Evolutionary conservation across 2,888 invertebrate genomes (phyloP).

Genomic region (Drosophila borborema): DNA sequence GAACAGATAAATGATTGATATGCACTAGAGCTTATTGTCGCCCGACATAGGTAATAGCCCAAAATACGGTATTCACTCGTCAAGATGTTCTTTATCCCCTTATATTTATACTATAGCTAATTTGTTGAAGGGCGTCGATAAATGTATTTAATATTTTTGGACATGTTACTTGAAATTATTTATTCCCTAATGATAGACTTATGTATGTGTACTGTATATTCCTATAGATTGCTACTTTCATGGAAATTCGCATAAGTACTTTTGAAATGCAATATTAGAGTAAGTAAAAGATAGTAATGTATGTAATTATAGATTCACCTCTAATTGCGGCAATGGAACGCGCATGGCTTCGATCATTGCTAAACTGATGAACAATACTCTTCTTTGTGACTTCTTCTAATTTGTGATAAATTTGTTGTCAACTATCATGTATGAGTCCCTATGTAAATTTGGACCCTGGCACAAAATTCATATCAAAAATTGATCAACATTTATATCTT

Average conservation of each 20-base stretch:
- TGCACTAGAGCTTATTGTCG: conserved; percentile 13
- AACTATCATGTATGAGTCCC: conserved; percentile 35
- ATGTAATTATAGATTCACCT: conserved; percentile 31
- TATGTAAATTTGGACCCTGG: neutral
- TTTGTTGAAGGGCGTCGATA: conserved; percentile 42
- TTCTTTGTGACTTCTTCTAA: conserved; percentile 30
- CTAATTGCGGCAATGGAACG: conserved; percentile 13
- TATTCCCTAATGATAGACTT: conserved; percentile 56
- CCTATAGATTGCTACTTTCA: conserved; percentile 62
- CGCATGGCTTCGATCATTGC: neutral
- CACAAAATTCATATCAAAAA: conserved; percentile 4
- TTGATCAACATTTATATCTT: conserved; percentile 7
- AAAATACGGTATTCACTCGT: conserved; percentile 78
- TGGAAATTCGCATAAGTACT: conserved; percentile 46
- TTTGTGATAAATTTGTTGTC: conserved; percentile 58
- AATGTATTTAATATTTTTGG: conserved; percentile 51
- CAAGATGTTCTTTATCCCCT: conserved; percentile 39
- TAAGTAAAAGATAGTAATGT: conserved; percentile 42
- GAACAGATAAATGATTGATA: conserved; percentile 5
- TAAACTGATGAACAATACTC: conserved; percentile 17
- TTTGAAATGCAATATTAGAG: conserved; percentile 55
- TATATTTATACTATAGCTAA: conserved; percentile 63
- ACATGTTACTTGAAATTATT: conserved; percentile 71
- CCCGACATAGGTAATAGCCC: conserved; percentile 39
- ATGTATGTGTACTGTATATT: conserved; percentile 61